These are phyloP conservation scores for Melanostigma gelatinosum DNA, from an alignment of 2,113 vertebrate species.

Conservation along the genomic window DNA sequence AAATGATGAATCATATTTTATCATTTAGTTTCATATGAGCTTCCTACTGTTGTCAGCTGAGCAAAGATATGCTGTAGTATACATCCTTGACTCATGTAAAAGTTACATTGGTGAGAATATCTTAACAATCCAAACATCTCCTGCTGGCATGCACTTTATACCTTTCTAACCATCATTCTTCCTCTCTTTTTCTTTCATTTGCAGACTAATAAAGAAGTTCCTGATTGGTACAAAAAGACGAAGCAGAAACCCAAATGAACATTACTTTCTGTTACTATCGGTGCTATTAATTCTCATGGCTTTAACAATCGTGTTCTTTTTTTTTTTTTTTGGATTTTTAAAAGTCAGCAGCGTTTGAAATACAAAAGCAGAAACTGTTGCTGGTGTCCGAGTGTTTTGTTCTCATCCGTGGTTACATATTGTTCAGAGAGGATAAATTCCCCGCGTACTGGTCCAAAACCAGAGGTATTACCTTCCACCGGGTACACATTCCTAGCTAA, in stretches of 20 bases:
- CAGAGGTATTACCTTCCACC: conserved; percentile 60
- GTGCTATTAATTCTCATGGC: conserved; percentile 7
- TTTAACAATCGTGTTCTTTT: background rate
- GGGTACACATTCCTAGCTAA: conserved; percentile 66
- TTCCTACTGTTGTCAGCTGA: conserved; percentile 7
- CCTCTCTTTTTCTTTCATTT: conserved; percentile 55
- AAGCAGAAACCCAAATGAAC: conserved; percentile 76
- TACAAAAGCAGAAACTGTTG: conserved; percentile 24
- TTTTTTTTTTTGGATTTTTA: background rate
- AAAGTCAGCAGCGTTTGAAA: conserved; percentile 27
- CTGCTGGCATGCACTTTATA: background rate
- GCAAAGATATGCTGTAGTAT: background rate
- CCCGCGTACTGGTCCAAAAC: conserved; percentile 34
- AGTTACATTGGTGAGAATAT: conserved; percentile 6
- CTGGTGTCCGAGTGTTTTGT: conserved; percentile 26
- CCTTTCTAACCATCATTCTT: conserved; percentile 22
- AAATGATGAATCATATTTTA: conserved; percentile 23
- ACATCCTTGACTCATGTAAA: background rate
- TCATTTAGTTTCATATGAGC: conserved; percentile 18
- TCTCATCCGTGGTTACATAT: conserved; percentile 41
- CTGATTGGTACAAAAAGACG: conserved; percentile 85
- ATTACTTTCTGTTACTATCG: background rate
- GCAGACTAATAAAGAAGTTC: conserved; percentile 91
- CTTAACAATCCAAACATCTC: background rate
- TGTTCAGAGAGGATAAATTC: conserved; percentile 48